phyloP scores from a whole-genome alignment of 1,140 invertebrate species.

The Drosophila rhopaloa region DNA sequence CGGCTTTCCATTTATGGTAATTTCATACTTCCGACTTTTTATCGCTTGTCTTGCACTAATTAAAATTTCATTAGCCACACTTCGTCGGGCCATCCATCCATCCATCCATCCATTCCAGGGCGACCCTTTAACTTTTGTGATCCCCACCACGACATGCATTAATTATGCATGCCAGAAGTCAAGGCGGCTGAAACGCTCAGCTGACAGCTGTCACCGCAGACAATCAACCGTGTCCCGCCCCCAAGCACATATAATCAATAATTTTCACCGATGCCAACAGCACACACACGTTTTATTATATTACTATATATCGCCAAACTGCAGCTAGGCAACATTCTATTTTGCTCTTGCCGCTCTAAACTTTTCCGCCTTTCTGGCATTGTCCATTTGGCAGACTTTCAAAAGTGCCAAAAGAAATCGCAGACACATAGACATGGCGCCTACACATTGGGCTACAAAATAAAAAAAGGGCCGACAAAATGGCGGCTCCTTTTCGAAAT shows the following conservation, averaged over 20 bases:
- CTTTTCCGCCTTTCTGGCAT: conserved; percentile 35
- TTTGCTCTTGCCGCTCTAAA: conserved; percentile 15
- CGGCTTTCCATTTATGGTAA: conserved; percentile 58
- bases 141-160: conserved; percentile 43
- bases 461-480: conserved; percentile 70
- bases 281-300: conserved; percentile 5
- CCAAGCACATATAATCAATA: conserved; percentile 60
- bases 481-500: conserved; percentile 44
- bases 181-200: conserved; percentile 38
- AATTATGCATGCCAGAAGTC: conserved; percentile 72
- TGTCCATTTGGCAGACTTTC: conserved; percentile 71
- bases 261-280: conserved; percentile 19
- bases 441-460: conserved; percentile 63
- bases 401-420: conserved; percentile 67
- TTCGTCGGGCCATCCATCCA: conserved; percentile 36
- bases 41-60: conserved; percentile 78
- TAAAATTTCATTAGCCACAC: conserved; percentile 79
- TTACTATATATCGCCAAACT: conserved; percentile 24
- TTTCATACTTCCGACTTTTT: conserved; percentile 53
- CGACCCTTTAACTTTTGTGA: conserved; percentile 43
- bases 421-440: conserved; percentile 58
- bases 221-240: conserved; percentile 28
- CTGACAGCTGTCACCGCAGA: conserved; percentile 66
- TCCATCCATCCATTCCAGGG: conserved; percentile 12
- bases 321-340: conserved; percentile 43